Conservation (phyloP, 2,797 vertebrate species). For the Phoeniculus purpureus region DNA sequence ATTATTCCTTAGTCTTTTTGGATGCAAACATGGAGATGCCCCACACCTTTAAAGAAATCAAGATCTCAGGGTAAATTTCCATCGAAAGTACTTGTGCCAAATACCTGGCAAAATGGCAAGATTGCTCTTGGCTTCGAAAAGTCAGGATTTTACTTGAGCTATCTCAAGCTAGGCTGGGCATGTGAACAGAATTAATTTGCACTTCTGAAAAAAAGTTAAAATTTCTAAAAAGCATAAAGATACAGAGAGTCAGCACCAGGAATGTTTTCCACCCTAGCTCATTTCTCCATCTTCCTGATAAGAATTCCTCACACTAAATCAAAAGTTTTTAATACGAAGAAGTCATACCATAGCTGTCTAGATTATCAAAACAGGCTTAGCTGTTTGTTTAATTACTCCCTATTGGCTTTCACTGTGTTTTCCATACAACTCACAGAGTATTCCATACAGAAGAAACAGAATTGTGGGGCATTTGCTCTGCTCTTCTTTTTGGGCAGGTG, state of each 20-base stretch:
- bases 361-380: background rate
- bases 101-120: background rate
- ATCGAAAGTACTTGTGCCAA: background rate
- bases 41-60: background rate
- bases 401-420: background rate
- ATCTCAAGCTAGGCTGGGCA: background rate
- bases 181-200: conserved; percentile 16
- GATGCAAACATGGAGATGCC: background rate
- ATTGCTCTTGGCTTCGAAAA: background rate
- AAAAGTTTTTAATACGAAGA: background rate
- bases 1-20: background rate
- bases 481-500: background rate
- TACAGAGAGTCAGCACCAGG: background rate
- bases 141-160: background rate
- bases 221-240: background rate
- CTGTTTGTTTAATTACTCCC: background rate
- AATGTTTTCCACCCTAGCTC: background rate
- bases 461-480: background rate
- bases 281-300: background rate
- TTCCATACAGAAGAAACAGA: background rate
- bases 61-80: conserved; percentile 35
- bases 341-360: background rate
- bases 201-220: background rate
- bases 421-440: background rate
- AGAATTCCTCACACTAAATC: background rate